Conservation (phyloP, 2,888 invertebrate genomes). For the Caenorhabditis japonica region DNA sequence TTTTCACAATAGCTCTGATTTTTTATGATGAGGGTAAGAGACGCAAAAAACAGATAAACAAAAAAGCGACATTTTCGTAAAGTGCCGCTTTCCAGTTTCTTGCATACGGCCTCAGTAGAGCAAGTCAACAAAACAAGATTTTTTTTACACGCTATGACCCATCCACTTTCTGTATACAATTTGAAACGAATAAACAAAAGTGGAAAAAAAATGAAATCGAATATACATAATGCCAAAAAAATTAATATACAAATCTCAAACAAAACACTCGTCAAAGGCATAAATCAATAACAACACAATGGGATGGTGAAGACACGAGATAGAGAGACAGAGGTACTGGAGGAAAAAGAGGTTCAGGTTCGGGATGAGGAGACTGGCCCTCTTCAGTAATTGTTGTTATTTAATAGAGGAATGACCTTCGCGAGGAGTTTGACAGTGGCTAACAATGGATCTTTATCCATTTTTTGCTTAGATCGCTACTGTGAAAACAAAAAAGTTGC, state of each 20-base stretch:
- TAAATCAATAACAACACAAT: constrained; percentile 37
- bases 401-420: constrained; percentile 43
- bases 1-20: too few relatives aligned
- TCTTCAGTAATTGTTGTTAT: constrained; percentile 39
- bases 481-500: too few relatives aligned
- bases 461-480: too few relatives aligned
- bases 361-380: constrained; percentile 29
- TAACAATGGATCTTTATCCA: constrained; percentile 29
- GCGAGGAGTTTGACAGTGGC: constrained; percentile 33
- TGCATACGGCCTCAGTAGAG: too few relatives aligned
- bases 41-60: too few relatives aligned
- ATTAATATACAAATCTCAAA: too few relatives aligned
- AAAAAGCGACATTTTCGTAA: too few relatives aligned
- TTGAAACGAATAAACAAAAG: constrained; percentile 37
- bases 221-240: too few relatives aligned
- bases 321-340: constrained; percentile 10
- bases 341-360: constrained; percentile 22
- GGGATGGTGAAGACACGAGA: constrained; percentile 13
- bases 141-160: neutral
- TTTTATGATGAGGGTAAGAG: too few relatives aligned
- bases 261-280: constrained; percentile 30
- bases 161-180: constrained; percentile 30
- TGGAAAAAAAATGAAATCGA: neutral
- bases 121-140: constrained; percentile 5
- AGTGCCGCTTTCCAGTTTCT: too few relatives aligned